Evolutionary conservation across 2,113 vertebrate genomes (phyloP), one percentile per base, ranked within the genome.

Genomic region (Colinus virginianus): DNA sequence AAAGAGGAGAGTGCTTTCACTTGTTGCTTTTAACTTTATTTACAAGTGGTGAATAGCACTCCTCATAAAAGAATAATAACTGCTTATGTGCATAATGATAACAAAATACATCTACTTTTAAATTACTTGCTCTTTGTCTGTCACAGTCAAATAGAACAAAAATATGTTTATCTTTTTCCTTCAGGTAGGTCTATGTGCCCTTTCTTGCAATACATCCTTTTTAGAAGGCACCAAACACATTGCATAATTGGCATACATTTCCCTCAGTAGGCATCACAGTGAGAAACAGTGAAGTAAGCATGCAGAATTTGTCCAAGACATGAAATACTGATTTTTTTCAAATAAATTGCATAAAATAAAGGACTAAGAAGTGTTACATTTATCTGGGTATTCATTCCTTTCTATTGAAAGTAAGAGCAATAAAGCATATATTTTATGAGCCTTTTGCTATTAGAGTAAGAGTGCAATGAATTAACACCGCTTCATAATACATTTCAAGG

Each of bases 141-240:
- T 34, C 22, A 70, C n/a, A 13, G 51, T 80, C 85, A 85, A 80
- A 93, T 84, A 1, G 34, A 83, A 18, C 23, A 66, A 23, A 53
- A 84, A 88, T 30, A 14, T 20, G 15, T 84, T 92, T 95, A 87
- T 70, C 84, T 94, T 90, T 67, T 74, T 66, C 75, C 78, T 87
- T 96, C 94, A 91, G 82, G 30, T 68, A 83, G 32, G 64, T 72
- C 25, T 81, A 13, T 68, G 51, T 66, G 36, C 34, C 48, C 28
- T 84, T 86, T 94, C 80, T 42, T 0, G 4, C 28, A 74, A 74
- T 45, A 34, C 46, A 68, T 66, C n/a, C 26, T 74, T 92, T 95
- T 85, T 84, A 81, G 48, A 20, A 23, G 18, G 43, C 15, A 88
- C 53, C 68, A 79, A 94, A 88, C 86, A 95, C 26, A 75, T 84